Evolutionary conservation across 2,113 vertebrate genomes (phyloP), one percentile per base, ranked within the genome.

Genomic region (Engystomops pustulosus): DNA sequence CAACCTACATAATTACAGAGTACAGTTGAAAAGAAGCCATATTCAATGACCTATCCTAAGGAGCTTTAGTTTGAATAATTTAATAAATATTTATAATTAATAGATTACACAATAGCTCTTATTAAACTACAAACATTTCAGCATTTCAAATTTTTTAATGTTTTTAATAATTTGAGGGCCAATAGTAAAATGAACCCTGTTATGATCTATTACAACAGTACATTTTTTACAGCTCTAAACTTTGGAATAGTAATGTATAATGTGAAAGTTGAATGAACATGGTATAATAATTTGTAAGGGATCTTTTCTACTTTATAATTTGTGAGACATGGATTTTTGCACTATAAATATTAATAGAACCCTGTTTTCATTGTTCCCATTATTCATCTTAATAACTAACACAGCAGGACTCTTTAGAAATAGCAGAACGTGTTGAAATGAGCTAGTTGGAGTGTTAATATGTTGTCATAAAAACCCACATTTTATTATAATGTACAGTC

Each of bases 401-500:
- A 58, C 75, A 78, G 75, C 51, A 55, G 75, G 34, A 60, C 8
- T 78, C 32, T 60, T 78, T 60, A 60, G 51, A 78, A 78, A 78
- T 10, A 44, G 20, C 75, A 78, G 32, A 58, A 78, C 32, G 10
- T 77, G 74, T 55, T 78, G 75, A 78, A 78, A 78, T 78, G 51
- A 78, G 32, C 14, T 53, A 60, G 75, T 41, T n/a, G 75, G 75
- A 58, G 51, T 78, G 75, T 78, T 58, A 78, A 60, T 47, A 60
- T 10, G 15, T 15, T 78, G 75, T 60, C 75, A 78, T 15, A 58
- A 76, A 78, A 78, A 38, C 23, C 45, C 32, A 60, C 53, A 60
- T 41, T 78, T 58, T 38, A 38, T 12, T 32, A 78, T 25, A 78
- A 58, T 53, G 75, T 17, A 18, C 53, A 27, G 36, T 20, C 30